Percentiles rank a stretch among this genome's conserved stretches.
phyloP scores from a whole-genome alignment of 1,140 invertebrate genomes.

The Melanaphis sacchari region DNA sequence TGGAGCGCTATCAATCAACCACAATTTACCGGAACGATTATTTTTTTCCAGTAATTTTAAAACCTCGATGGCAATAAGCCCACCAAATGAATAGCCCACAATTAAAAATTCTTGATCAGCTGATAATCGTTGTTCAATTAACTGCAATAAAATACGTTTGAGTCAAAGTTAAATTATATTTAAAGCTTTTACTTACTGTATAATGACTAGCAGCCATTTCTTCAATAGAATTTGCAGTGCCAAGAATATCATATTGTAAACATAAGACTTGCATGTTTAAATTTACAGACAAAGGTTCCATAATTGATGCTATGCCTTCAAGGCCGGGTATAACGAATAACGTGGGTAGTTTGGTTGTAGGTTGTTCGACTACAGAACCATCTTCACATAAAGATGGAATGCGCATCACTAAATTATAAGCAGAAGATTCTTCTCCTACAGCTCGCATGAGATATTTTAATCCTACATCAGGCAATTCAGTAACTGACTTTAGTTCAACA shows the following conservation, averaged over 20 bases:
- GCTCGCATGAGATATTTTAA: constrained; percentile 67
- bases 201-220: constrained; percentile 63
- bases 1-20: constrained; percentile 65
- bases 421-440: constrained; percentile 67
- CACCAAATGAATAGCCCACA: constrained; percentile 74
- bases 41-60: constrained; percentile 68
- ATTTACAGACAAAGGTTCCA: constrained; percentile 69
- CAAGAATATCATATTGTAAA: constrained; percentile 70
- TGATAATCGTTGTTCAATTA: constrained; percentile 58
- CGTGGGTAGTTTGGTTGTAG: constrained; percentile 34
- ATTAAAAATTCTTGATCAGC: constrained; percentile 67
- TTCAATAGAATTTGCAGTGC: constrained; percentile 59
- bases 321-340: constrained; percentile 82
- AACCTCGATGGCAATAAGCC: constrained; percentile 68
- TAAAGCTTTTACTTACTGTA: constrained; percentile 62
- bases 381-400: constrained; percentile 66
- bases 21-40: constrained; percentile 64
- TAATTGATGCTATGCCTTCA: constrained; percentile 71
- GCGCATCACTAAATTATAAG: constrained; percentile 64
- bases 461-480: constrained; percentile 61
- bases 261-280: constrained; percentile 72
- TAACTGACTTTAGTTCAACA: not conserved
- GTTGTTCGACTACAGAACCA: constrained; percentile 61
- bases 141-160: constrained; percentile 12
- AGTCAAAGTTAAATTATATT: not conserved